Evolutionary conservation across 1,140 invertebrate genomes (phyloP).

Genomic region (Pseudomyrmex flavicornis): DNA sequence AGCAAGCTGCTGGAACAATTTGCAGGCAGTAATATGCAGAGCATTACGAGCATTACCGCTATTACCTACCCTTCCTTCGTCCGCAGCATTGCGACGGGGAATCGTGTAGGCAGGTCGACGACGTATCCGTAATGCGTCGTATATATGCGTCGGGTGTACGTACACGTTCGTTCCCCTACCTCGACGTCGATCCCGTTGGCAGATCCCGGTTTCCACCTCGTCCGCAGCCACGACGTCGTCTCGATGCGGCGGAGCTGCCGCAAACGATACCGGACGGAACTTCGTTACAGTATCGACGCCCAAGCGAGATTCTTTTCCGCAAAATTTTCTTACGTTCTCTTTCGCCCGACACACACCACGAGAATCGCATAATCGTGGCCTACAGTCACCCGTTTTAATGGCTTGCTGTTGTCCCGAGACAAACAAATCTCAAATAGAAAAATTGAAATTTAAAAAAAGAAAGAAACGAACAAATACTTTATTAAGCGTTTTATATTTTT

Average conservation of each 20-base stretch:
- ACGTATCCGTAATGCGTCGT: conserved; percentile 76
- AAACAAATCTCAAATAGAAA: no score
- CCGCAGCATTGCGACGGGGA: not conserved
- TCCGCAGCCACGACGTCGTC: conserved; percentile 48
- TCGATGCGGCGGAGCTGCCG: conserved; percentile 63
- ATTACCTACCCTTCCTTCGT: conserved; percentile 6
- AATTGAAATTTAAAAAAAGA: no score
- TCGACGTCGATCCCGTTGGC: conserved; percentile 64
- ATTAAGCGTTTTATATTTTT: no score
- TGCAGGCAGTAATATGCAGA: conserved; percentile 41
- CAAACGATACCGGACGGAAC: conserved; percentile 56
- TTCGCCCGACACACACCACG: not conserved
- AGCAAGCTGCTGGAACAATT: conserved; percentile 12
- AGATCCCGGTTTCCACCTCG: conserved; percentile 38
- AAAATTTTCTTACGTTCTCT: conserved; percentile 35
- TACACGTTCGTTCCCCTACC: conserved; percentile 64
- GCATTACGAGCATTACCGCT: conserved; percentile 7
- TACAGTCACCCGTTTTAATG: no score
- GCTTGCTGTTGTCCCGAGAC: no score
- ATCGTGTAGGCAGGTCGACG: conserved; percentile 46
- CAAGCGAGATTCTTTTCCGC: not conserved
- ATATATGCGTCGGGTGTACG: conserved; percentile 75
- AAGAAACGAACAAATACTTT: no score
- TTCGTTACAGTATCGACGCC: conserved; percentile 34
- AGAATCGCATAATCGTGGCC: not conserved